Evolutionary conservation across 2,888 invertebrate genomes (phyloP), one percentile per base, ranked within the genome.

Genomic region (Tetragonula carbonaria): DNA sequence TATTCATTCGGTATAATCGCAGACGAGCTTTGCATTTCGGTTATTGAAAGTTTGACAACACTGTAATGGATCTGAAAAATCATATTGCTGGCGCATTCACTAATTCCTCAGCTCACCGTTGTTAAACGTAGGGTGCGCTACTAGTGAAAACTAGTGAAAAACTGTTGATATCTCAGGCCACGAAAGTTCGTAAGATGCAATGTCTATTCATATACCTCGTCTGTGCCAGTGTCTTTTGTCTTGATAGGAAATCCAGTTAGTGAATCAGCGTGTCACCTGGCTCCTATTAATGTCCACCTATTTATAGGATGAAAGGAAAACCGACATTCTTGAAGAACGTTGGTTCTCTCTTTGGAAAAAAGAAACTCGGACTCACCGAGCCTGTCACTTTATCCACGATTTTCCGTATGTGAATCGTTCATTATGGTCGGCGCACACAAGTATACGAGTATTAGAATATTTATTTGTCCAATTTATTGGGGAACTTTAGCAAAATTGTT

Each of bases 211-310:
- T 45, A 8, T 45, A 45, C 45, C 8, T 45, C 1, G 45, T 45
- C 8, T 45, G 45, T 45, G 45, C 8, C 65, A 51, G 71, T 21
- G 66, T 72, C 80, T 85, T 85, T 80, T 86, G 79, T 87, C 62
- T 76, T 18, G 78, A 63, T 81, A 80, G 82, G 82, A 82, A 80
- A 80, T 82, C 78, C 76, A 38, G 74, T 13, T 23, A 70, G 86
- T 92, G 92, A 92, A 90, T 92, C 92, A 92, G 80, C 83, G 87
- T 78, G 85, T 88, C 92, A 92, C 90, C 92, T 92, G 92, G 78
- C 71, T 78, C 84, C 82, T 85, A 89, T 88, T 90, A 88, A 85
- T 81, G 85, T 75, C 65, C 74, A 73, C 74, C 90, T 92, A 91
- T 92, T 92, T 92, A 92, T 91, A 91, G 92, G 80, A 84, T 83